A percentile compares a stretch with the other conserved stretches of the same genome.
These are phyloP conservation scores for Drosophila trichaetosa DNA, from an alignment of 2,888 invertebrate species.

Conservation along the genomic window DNA sequence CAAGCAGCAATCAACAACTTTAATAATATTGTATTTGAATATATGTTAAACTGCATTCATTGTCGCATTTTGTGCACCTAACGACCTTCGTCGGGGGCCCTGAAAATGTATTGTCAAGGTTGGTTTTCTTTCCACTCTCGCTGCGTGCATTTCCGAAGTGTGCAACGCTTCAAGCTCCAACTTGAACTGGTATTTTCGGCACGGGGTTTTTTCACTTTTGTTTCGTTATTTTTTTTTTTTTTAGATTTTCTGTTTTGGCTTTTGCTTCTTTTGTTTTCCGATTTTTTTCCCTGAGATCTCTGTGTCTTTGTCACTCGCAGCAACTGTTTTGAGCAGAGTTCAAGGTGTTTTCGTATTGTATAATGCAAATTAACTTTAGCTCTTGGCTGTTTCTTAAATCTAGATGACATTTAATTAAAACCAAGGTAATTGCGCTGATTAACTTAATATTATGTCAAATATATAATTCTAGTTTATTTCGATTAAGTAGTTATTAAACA, in stretches of 20 bases:
- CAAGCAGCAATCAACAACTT: constrained; percentile 17
- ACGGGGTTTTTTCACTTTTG: constrained; percentile 51
- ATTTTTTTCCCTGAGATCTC: neutral
- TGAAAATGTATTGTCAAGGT: constrained; percentile 78
- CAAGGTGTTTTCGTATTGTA: constrained; percentile 52
- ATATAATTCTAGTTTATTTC: constrained; percentile 16
- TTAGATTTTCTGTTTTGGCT: constrained; percentile 18
- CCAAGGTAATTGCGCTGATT: constrained; percentile 45
- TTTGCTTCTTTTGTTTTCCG: constrained; percentile 35
- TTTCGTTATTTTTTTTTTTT: constrained; percentile 19
- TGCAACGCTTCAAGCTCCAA: constrained; percentile 64
- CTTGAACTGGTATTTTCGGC: constrained; percentile 72
- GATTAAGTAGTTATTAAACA: constrained; percentile 30
- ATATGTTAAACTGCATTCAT: constrained; percentile 65
- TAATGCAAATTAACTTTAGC: constrained; percentile 25
- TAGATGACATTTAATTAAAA: constrained; percentile 41
- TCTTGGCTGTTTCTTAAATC: constrained; percentile 15
- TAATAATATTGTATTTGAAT: constrained; percentile 50
- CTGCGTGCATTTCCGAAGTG: constrained; percentile 69
- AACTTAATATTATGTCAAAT: constrained; percentile 23
- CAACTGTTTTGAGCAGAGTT: constrained; percentile 55
- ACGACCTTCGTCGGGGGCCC: constrained; percentile 69
- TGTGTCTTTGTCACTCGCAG: constrained; percentile 45
- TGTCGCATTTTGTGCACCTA: constrained; percentile 67
- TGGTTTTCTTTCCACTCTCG: constrained; percentile 56